A percentile compares a stretch with the other conserved stretches of the same genome.
Evolutionary conservation across 1,140 invertebrate species (phyloP).

Genomic region (Bemisia tabaci): DNA sequence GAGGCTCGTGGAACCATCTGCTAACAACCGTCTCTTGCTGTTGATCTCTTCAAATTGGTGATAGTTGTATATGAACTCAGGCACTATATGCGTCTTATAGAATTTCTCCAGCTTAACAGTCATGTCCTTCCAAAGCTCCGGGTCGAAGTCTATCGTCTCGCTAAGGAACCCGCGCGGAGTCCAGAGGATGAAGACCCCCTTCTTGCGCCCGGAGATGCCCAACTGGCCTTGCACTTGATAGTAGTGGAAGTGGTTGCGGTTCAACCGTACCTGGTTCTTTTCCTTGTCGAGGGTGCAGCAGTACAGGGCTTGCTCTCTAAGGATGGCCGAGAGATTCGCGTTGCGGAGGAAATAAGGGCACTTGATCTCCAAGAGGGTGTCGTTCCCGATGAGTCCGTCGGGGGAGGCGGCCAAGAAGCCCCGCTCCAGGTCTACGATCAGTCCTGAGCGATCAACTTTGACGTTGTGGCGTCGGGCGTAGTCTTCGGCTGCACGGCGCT

Average conservation of each 20-base stretch:
- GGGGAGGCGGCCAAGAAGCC: constrained; percentile 2
- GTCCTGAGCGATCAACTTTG: not conserved
- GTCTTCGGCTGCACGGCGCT: not conserved
- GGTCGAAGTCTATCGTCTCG: not conserved
- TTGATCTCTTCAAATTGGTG: not conserved
- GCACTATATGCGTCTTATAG: not conserved
- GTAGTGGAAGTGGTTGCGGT: not conserved
- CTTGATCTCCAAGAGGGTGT: not conserved
- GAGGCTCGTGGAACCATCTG: no score
- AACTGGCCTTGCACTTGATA: not conserved
- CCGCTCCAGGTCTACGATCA: not conserved
- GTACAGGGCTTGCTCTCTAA: not conserved
- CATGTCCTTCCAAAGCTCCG: not conserved
- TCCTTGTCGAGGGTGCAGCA: not conserved
- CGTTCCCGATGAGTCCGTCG: constrained; percentile 2
- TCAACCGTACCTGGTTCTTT: not conserved
- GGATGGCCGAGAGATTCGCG: no score
- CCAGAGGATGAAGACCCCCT: not conserved
- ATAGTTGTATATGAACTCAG: not conserved
- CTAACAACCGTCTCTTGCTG: no score
- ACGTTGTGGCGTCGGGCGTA: not conserved
- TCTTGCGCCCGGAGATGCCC: not conserved
- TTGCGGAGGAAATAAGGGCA: constrained; percentile 2
- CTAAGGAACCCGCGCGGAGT: not conserved
- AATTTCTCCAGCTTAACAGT: not conserved